These are phyloP conservation scores for Silvanus unidentatus DNA, from an alignment of 2,888 invertebrate species.

Conservation along the genomic window DNA sequence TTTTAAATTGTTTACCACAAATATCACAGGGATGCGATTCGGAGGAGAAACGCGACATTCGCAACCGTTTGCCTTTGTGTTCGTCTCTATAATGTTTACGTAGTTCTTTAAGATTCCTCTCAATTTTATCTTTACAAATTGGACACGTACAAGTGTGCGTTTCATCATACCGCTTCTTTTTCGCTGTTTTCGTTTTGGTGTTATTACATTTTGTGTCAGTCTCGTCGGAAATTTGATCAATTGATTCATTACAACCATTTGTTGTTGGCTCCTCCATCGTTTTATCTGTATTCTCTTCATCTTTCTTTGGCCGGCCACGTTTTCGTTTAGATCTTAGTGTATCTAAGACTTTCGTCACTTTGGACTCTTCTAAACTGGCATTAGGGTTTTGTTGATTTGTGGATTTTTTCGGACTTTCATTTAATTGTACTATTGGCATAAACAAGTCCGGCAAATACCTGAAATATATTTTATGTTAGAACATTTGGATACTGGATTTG, in stretches of 20 bases:
- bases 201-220: background rate
- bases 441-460: constrained; percentile 37
- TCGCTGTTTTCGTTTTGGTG: constrained; percentile 5
- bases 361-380: no score
- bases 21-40: constrained; percentile 37
- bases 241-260: background rate
- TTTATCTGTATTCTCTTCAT: no score
- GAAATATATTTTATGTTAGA: constrained; percentile 23
- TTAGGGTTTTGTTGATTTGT: constrained; percentile 11
- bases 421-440: constrained; percentile 38
- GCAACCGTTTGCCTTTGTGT: constrained; percentile 33
- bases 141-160: constrained; percentile 24
- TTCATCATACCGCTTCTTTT: constrained; percentile 10
- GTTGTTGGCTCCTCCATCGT: constrained; percentile 1
- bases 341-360: no score
- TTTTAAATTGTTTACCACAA: constrained; percentile 39
- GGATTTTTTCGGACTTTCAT: constrained; percentile 25
- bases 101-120: constrained; percentile 29
- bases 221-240: constrained; percentile 1
- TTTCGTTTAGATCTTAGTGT: constrained; percentile 10
- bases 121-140: constrained; percentile 33
- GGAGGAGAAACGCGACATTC: constrained; percentile 27
- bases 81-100: constrained; percentile 31
- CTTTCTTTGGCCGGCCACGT: constrained; percentile 17
- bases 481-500: background rate